phyloP scores from a whole-genome alignment of 2,888 invertebrate genomes.

The Sipunculus nudus region DNA sequence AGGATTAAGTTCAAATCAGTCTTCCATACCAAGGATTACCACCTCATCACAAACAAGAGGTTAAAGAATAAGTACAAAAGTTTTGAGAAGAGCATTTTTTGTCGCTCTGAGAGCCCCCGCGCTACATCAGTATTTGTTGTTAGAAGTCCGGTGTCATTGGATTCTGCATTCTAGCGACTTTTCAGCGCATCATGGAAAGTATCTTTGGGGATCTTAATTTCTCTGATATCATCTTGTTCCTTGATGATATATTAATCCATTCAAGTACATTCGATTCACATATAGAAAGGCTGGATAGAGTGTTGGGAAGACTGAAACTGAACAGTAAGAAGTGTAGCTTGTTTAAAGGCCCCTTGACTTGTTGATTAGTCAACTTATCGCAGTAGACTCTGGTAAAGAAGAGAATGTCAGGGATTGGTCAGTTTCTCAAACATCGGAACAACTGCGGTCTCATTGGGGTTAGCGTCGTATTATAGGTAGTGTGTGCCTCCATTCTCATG shows the following conservation, averaged over 20 bases:
- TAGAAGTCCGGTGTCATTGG: too few relatives aligned
- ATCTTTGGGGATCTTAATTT: neutral
- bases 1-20: too few relatives aligned
- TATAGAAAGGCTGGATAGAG: neutral
- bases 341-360: neutral
- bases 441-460: neutral
- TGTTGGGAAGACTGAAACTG: neutral
- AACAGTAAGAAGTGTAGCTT: neutral
- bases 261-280: neutral
- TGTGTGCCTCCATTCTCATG: neutral
- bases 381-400: neutral
- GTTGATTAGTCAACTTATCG: neutral
- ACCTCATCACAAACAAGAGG: too few relatives aligned
- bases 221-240: neutral
- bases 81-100: too few relatives aligned
- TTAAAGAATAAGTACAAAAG: too few relatives aligned
- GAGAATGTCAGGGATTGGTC: neutral
- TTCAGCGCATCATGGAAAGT: conserved; percentile 1
- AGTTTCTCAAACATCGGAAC: neutral
- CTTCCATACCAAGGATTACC: too few relatives aligned
- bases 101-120: too few relatives aligned
- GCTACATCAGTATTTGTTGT: too few relatives aligned
- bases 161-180: conserved; percentile 2
- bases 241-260: neutral
- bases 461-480: neutral